Conservation (phyloP, 2,888 invertebrate species). For the Nasonia oneida region DNA sequence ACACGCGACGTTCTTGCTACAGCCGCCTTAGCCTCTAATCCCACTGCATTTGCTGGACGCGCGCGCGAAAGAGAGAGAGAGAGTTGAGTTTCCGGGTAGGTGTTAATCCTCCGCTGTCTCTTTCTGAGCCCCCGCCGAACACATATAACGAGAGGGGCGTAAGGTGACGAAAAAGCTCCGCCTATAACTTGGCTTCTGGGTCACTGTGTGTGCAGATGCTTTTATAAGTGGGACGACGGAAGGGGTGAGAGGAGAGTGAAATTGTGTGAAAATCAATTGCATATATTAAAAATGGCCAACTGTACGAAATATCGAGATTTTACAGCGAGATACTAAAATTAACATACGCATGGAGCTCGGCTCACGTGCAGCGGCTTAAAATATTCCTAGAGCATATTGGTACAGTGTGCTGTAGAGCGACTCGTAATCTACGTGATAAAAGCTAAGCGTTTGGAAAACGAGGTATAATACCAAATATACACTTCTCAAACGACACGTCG, state of each 20-base stretch:
- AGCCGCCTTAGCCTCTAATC: conserved; percentile 12
- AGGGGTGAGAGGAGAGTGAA: not conserved
- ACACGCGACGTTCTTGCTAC: conserved; percentile 10
- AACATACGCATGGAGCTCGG: not conserved
- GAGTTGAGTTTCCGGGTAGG: conserved; percentile 34
- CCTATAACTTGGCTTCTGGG: conserved; percentile 16
- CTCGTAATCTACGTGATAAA: conserved; percentile 2
- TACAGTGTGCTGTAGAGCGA: not conserved
- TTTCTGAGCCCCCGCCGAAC: conserved; percentile 3
- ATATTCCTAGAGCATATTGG: not conserved
- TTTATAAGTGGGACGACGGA: not conserved
- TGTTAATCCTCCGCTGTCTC: not conserved
- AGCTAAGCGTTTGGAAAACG: not conserved
- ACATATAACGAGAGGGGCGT: not conserved
- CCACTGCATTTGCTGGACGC: not conserved
- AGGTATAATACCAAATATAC: not conserved
- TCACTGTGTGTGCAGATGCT: conserved; percentile 3
- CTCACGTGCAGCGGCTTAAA: not conserved
- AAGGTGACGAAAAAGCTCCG: conserved; percentile 21
- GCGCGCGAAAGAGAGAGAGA: not conserved
- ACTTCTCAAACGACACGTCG: conserved; percentile 1
- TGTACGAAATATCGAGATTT: not conserved
- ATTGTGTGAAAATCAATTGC: not conserved
- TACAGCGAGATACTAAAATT: not conserved
- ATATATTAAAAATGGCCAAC: not conserved